A percentile compares a stretch with the other conserved stretches of the same genome.
Conservation (phyloP, 2,888 invertebrate species). For the Philereme transversata region DNA sequence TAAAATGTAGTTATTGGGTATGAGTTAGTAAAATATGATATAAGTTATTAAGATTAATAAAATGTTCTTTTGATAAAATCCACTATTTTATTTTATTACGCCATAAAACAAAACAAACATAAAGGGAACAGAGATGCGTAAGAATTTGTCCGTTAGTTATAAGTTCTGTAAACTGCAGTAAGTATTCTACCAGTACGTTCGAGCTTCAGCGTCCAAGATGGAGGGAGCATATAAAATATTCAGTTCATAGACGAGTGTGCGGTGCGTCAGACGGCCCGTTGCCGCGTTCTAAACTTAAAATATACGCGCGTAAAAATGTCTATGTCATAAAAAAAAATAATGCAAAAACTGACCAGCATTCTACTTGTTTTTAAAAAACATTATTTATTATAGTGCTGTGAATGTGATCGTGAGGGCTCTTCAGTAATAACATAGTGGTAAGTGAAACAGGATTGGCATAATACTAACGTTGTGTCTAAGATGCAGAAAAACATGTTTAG, state of each 20-base stretch:
- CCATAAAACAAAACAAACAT: too few species aligned
- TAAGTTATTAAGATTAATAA: too few species aligned
- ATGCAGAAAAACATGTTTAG: slow-evolving; percentile 51
- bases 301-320: slow-evolving; percentile 53
- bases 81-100: too few species aligned
- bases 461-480: slow-evolving; percentile 47
- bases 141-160: slow-evolving; percentile 8
- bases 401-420: slow-evolving; percentile 52
- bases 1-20: too few species aligned
- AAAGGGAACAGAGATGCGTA: background rate
- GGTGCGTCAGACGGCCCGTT: slow-evolving; percentile 53
- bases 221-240: slow-evolving; percentile 53
- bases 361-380: slow-evolving; percentile 42
- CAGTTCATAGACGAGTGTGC: slow-evolving; percentile 69
- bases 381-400: slow-evolving; percentile 45
- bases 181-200: slow-evolving; percentile 13
- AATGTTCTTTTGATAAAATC: too few species aligned
- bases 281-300: slow-evolving; percentile 43
- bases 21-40: too few species aligned
- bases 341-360: slow-evolving; percentile 44
- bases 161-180: slow-evolving; percentile 14
- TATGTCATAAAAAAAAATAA: slow-evolving; percentile 48
- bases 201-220: slow-evolving; percentile 33
- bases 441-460: slow-evolving; percentile 60
- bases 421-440: slow-evolving; percentile 56